phyloP scores from a whole-genome alignment of 2,888 invertebrate genomes.

The Chymomyza procnemis region DNA sequence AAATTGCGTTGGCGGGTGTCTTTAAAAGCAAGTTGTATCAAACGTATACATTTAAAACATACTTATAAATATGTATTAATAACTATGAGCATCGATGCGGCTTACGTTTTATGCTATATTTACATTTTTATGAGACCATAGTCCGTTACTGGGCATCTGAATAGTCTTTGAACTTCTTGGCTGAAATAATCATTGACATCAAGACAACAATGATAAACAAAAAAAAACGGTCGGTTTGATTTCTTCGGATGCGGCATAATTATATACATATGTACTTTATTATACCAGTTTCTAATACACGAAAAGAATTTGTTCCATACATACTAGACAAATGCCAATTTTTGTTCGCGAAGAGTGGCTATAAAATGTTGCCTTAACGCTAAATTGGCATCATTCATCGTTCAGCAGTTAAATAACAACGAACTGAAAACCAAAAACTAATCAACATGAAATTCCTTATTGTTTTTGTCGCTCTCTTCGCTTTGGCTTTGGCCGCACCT shows the following conservation, averaged over 20 bases:
- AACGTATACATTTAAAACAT: not conserved
- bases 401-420: constrained; percentile 29
- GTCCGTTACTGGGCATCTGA: not conserved
- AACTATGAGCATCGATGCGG: not conserved
- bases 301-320: not conserved
- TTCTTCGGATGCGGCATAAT: not conserved
- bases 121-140: not conserved
- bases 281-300: not conserved
- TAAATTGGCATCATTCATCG: constrained; percentile 31
- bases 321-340: not conserved
- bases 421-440: constrained; percentile 22
- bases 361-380: constrained; percentile 17
- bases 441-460: constrained; percentile 68
- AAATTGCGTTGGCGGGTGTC: not conserved
- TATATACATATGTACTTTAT: not conserved
- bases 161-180: not conserved
- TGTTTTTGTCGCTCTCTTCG: constrained; percentile 67
- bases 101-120: not conserved
- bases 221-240: not conserved
- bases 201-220: not conserved
- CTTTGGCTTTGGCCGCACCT: constrained; percentile 63
- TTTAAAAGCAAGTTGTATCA: not conserved
- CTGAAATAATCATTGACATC: too few relatives aligned
- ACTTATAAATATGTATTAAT: not conserved
- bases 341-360: not conserved